Evolutionary conservation across 1,140 invertebrate genomes (phyloP), one percentile per base, ranked within the genome.

Genomic region (Acromyrmex charruanus): DNA sequence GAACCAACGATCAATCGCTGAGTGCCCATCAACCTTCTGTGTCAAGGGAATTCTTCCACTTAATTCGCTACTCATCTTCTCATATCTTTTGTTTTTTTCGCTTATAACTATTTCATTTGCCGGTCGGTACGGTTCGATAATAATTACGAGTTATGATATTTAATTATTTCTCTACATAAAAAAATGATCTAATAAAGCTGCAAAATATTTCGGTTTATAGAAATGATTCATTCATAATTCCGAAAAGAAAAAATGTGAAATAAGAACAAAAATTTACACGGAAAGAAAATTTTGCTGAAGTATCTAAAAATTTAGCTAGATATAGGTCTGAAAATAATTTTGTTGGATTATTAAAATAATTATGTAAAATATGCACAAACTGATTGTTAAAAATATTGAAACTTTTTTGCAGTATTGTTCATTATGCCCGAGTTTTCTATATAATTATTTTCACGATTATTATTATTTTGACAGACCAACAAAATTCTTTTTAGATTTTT

Each of bases 1-100:
- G 77, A 80, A 82, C 71, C 72, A 71, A 68, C 89, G 89, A 91
- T 90, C 90, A 91, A 91, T 91, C 86, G 89, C 79, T 75, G 79
- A 75, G 59, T 39, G 80, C 69, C 80, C 58, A 58, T 84, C 79
- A 61, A 85, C 82, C 35, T 31, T 28, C 65, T 12, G 28, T 63
- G 49, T 51, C 68, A 35, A 7, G 80, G 55, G 39, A 86, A 86
- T 86, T 72, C 35, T 7, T 21, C 35, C 44, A 31, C 77, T 82
- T 65, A 44, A 81, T 71, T n/a, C 39, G 51, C 12, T 18, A 10
- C 65, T 68, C 51, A 31, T 63, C 12, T 80, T 4, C 25, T 63
- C 7, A 7, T 71, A 18, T 49, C 12, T 65, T 6, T 77, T 25
- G 39, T 77, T 77, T 79, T 85, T 77, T 18, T 25, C 35, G 25